Evolutionary conservation across 2,888 invertebrate species (phyloP), one percentile per base, ranked within the genome.

Genomic region (Calameuta idolon): DNA sequence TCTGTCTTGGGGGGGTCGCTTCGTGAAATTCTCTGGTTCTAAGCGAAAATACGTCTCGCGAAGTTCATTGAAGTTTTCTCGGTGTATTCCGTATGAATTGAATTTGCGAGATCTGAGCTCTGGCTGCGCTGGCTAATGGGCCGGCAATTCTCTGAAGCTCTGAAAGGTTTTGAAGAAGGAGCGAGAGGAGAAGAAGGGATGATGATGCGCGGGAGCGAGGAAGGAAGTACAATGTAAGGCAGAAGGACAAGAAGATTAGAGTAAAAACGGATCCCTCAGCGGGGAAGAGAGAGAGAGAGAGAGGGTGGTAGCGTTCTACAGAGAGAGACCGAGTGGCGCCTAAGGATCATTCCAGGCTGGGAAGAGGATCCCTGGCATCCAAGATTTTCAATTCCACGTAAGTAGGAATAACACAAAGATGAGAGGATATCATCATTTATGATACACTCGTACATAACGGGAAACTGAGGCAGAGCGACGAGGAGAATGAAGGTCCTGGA

Each of bases 331-430:
- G 77, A 40, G 74, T 30, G 71, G 34, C 71, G 71, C 34, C 71
- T 30, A 71, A 71, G 31, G 34, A 71, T 71, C 33, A 55, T 73
- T 74, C 37, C 71, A 30, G 55, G 35, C 31, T 34, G 55, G 55
- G 55, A 55, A 23, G 55, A 55, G 78, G 83, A 84, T 83, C 69
- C 34, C 15, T 30, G 74, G 79, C 79, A 78, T 76, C 79, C 81
- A 83, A 86, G 86, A 87, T 86, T 90, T 87, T 88, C 87, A 87
- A 87, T 88, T 89, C 84, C 82, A 85, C 81, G 83, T 84, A 85
- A 88, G 86, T 84, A 87, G 85, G 86, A 87, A 84, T 86, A 87
- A 87, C 85, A 87, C 86, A 88, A 90, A 89, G 89, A 89, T 87
- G 88, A 88, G 87, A 86, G 87, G 86, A 87, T 87, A 87, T 84